A percentile compares a stretch with the other conserved stretches of the same genome.
Conservation (phyloP, 2,797 vertebrate species). For the Gambusia yucatana region DNA sequence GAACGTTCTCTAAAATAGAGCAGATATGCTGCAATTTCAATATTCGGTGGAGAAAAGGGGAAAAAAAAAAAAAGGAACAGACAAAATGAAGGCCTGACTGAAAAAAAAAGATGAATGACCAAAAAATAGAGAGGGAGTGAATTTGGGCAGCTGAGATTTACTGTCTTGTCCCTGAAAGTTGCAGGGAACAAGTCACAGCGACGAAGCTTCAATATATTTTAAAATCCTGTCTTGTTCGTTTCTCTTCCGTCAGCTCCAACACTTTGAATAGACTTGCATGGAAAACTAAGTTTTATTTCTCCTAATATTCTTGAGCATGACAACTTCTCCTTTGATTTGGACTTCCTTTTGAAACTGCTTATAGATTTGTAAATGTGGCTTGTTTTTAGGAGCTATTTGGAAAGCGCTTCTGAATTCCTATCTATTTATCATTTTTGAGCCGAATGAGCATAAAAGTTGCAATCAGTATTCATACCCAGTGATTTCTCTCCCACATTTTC, state of each 20-base stretch:
- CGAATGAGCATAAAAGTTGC: neutral
- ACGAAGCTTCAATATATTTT: slow-evolving; percentile 66
- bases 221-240: slow-evolving; percentile 52
- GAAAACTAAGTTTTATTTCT: neutral
- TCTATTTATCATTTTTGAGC: neutral
- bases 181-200: slow-evolving; percentile 66
- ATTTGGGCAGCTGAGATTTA: slow-evolving; percentile 64
- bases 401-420: neutral
- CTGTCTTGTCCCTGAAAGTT: slow-evolving; percentile 58
- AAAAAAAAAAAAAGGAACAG: slow-evolving; percentile 31
- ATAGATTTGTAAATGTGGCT: neutral
- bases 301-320: neutral
- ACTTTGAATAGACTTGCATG: neutral
- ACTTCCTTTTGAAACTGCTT: neutral
- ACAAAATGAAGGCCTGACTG: slow-evolving; percentile 21
- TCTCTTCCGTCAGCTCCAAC: slow-evolving; percentile 2
- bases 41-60: slow-evolving; percentile 42
- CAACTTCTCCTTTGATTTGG: neutral
- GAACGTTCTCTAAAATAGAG: slow-evolving; percentile 46
- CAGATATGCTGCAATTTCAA: slow-evolving; percentile 38
- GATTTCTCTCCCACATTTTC: neutral
- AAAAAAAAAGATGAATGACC: slow-evolving; percentile 34
- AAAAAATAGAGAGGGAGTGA: slow-evolving; percentile 28
- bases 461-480: neutral
- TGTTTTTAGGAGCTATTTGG: neutral